Evolutionary conservation across 2,888 invertebrate genomes (phyloP), one percentile per base, ranked within the genome.

Genomic region (Rhodophaea formosa): DNA sequence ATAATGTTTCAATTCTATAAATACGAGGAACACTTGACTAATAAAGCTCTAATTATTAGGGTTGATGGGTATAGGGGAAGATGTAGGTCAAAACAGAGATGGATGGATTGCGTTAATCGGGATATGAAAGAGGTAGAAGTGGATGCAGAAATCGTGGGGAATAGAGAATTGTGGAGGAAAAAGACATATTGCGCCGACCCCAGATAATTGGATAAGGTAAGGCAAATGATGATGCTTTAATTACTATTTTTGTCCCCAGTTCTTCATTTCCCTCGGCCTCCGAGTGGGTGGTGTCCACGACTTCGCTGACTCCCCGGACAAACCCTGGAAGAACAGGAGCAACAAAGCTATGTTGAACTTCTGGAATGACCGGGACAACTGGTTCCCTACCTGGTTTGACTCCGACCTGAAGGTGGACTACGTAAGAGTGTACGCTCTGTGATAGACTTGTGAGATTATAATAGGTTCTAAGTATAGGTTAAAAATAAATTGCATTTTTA

Each of bases 211-310:
- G n/a, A n/a, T n/a, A n/a, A n/a, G n/a, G n/a, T n/a, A n/a, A n/a
- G n/a, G n/a, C n/a, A n/a, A n/a, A n/a, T n/a, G n/a, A n/a, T n/a
- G n/a, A n/a, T n/a, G n/a, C n/a, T 23, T 29, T 10, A 10, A 3
- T 42, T 10, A 8, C 3, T 55, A 12, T 14, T 44, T 29, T 42
- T 29, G 30, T n/a, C 66, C 62, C 1, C 88, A 96, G 94, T 95
- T 96, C 91, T 95, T 95, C 79, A 75, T 97, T 8, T 92, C 94
- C 0, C 77, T 97, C 23, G 97, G 97, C 10, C 91, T 97, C 3
- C 95, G 96, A 5, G 95, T 95, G n/a, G 97, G 96, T 0, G 97
- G 97, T 8, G 84, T 93, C 51, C 92, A 93, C 58, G 94, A 94
- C 77, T 97, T 96, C 75, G 90, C 93, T 0, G 95, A 97, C 69